Conservation (phyloP, 2,113 vertebrate genomes). For the Cathartes aura region DNA sequence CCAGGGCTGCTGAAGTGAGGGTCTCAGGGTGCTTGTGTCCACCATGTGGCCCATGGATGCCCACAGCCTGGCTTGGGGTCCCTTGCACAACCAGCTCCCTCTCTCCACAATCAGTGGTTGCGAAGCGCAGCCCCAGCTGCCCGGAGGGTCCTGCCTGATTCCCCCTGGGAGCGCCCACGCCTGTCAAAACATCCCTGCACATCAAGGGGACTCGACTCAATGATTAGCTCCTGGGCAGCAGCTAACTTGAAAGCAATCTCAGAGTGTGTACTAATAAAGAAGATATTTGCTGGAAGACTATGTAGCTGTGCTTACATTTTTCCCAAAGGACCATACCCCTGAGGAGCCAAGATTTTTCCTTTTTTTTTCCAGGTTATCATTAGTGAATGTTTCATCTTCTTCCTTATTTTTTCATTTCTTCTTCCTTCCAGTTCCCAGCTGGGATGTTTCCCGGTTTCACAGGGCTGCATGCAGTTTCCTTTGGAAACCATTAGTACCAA, state of each 20-base stretch:
- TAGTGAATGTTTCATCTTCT: conserved; percentile 13
- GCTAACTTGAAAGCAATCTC: not conserved
- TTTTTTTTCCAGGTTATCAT: not conserved
- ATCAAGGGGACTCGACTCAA: not conserved
- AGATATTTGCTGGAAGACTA: not conserved
- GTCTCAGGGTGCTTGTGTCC: not conserved
- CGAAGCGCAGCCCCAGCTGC: not conserved
- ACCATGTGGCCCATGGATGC: no score
- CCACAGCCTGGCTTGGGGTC: not conserved
- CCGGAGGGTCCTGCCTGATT: not conserved
- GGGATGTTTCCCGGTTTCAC: not conserved
- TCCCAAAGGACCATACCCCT: not conserved
- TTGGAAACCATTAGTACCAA: not conserved
- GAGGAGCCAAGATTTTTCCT: not conserved
- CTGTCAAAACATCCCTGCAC: not conserved
- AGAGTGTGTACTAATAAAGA: not conserved
- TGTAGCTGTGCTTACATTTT: not conserved
- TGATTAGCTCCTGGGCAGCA: not conserved
- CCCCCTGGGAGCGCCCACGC: not conserved
- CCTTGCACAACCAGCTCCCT: not conserved
- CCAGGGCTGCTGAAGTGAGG: not conserved
- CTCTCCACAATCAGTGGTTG: accelerated
- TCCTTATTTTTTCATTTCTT: not conserved
- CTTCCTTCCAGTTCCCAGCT: not conserved
- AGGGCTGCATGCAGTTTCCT: not conserved